phyloP scores from a whole-genome alignment of 2,113 vertebrate genomes.

The Bothrops jararaca region DNA sequence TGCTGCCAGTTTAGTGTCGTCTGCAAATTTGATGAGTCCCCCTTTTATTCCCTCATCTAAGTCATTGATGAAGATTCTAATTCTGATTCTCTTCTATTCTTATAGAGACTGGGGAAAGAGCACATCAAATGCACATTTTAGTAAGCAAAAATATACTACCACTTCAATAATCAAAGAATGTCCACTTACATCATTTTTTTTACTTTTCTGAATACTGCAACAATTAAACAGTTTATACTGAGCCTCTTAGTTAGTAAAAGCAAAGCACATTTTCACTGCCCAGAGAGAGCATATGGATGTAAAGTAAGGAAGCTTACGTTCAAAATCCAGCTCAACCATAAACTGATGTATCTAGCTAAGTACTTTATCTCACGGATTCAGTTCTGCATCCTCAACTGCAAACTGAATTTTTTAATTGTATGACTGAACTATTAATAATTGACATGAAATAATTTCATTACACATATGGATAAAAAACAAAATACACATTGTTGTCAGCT shows the following conservation, averaged over 20 bases:
- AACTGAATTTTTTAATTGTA: neutral
- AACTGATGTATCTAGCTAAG: neutral
- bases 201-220: constrained; percentile 9
- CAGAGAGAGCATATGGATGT: neutral
- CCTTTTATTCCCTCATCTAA: too few species aligned
- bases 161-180: neutral
- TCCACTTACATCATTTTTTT: neutral
- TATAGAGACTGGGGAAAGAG: constrained; percentile 12
- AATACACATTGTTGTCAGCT: neutral
- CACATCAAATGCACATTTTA: constrained; percentile 12
- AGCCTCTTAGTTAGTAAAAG: neutral
- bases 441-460: neutral
- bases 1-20: too few species aligned
- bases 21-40: too few species aligned
- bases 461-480: neutral
- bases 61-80: neutral
- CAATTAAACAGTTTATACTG: neutral
- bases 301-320: neutral
- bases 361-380: neutral
- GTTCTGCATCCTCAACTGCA: neutral
- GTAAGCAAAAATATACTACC: neutral
- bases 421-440: neutral
- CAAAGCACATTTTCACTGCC: neutral
- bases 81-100: constrained; percentile 44
- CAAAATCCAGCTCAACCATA: neutral